phyloP scores from a whole-genome alignment of 2,113 vertebrate species.

The Mesembrinibis cayennensis region DNA sequence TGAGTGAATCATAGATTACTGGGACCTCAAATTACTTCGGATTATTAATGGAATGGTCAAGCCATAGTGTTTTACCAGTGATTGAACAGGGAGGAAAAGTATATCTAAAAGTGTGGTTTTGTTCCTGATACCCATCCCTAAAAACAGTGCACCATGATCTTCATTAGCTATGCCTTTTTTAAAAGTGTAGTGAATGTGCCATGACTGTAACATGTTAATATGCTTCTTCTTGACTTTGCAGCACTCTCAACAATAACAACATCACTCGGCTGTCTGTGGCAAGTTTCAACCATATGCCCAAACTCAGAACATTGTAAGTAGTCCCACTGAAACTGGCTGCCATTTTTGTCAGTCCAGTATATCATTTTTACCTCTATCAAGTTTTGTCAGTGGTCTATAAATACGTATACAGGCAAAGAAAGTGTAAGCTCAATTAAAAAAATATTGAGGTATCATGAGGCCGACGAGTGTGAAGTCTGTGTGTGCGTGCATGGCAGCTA shows the following conservation, averaged over 20 bases:
- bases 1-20: not conserved
- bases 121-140: not conserved
- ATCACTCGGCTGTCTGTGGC: conserved; percentile 95
- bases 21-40: not conserved
- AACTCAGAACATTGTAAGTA: conserved; percentile 98
- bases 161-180: not conserved
- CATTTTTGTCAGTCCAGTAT: not conserved
- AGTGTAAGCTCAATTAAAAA: not conserved
- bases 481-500: not conserved
- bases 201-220: not conserved
- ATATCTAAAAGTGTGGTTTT: fast-evolving
- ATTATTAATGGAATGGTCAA: not conserved
- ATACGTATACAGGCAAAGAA: not conserved
- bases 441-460: not conserved
- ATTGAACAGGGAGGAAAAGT: not conserved
- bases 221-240: conserved; percentile 68
- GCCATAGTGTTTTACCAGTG: not conserved
- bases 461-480: fast-evolving
- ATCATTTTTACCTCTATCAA: not conserved
- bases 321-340: not conserved
- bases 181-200: not conserved
- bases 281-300: conserved; percentile 99
- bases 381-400: not conserved
- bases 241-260: conserved; percentile 99
- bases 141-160: not conserved